These are phyloP conservation scores for Teleiodes luculella DNA, from an alignment of 2,888 invertebrate species.

Conservation along the genomic window DNA sequence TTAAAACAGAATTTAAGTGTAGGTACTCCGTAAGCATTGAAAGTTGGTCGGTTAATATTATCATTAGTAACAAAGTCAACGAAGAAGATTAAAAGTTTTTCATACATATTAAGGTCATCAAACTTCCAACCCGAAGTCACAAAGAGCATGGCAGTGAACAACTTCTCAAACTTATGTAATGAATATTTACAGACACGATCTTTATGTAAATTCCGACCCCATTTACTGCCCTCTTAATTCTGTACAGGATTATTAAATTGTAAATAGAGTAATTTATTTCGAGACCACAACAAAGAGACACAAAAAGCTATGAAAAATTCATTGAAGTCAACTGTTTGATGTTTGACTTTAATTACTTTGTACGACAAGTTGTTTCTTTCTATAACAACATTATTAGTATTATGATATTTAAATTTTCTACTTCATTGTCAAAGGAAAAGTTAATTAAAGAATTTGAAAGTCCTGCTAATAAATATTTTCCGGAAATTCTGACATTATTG, in stretches of 20 bases:
- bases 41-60: too few species aligned
- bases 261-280: slow-evolving; percentile 28
- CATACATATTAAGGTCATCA: slow-evolving; percentile 7
- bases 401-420: too few species aligned
- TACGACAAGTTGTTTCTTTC: slow-evolving; percentile 2
- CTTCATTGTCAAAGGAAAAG: too few species aligned
- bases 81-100: too few species aligned
- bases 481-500: too few species aligned
- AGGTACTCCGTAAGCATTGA: too few species aligned
- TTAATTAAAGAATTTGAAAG: too few species aligned
- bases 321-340: slow-evolving; percentile 10
- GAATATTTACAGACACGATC: slow-evolving; percentile 55
- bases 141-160: slow-evolving; percentile 25
- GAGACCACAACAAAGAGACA: too few species aligned
- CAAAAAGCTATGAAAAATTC: slow-evolving; percentile 16
- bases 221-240: slow-evolving; percentile 37
- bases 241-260: slow-evolving; percentile 31
- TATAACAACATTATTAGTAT: too few species aligned
- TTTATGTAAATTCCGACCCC: slow-evolving; percentile 52
- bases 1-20: too few species aligned
- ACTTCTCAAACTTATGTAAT: slow-evolving; percentile 47
- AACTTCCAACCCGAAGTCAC: not conserved
- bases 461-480: too few species aligned
- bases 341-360: slow-evolving; percentile 14
- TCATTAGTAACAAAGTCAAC: too few species aligned